Evolutionary conservation across 2,797 vertebrate genomes (phyloP), one percentile per base, ranked within the genome.

Genomic region (Acanthornis magna): DNA sequence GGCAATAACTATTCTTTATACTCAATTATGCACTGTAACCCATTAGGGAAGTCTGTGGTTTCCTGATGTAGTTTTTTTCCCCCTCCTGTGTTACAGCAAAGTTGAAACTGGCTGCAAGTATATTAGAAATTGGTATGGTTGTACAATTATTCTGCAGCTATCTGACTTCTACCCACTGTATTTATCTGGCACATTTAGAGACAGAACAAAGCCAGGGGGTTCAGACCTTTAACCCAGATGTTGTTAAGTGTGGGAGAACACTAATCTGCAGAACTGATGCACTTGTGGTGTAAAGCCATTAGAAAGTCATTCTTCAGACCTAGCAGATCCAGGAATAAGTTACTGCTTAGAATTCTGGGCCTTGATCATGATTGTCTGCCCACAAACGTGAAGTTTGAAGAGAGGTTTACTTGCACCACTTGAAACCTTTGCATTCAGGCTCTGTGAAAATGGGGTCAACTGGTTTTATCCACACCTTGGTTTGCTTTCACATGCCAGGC

Each of bases 1-100:
- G 81, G 95, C 92, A 90, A 96, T 97, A 97, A 96, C 92, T 95
- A 96, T 96, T 96, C 95, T 97, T 97, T 97, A 96, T 96, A 96
- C 93, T 97, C 96, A 97, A 96, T 97, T 97, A 97, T 96, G 91
- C 94, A 62, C 89, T 93, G 92, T 94, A 96, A 91, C 93, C 94
- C 89, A 93, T 97, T 96, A 96, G 96, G 97, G 97, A 97, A 96
- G 95, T 94, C 96, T 97, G 93, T 90, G 95, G 96, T 94, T 97
- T 97, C 96, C 94, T 96, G 95, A 95, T 95, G 88, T 13, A 90
- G 62, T 66, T 30, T 75, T 75, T 58, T 7, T 0, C 0, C 13
- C 17, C 30, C 9, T 91, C 87, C 85, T 93, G 32, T 80, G 67
- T 85, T 90, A 84, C 60, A 76, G 87, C 50, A 80, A 86, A 75